phyloP scores from a whole-genome alignment of 30 jellyfish, hydroid and myxozoan genomes.

The Aurelia coerulea region DNA sequence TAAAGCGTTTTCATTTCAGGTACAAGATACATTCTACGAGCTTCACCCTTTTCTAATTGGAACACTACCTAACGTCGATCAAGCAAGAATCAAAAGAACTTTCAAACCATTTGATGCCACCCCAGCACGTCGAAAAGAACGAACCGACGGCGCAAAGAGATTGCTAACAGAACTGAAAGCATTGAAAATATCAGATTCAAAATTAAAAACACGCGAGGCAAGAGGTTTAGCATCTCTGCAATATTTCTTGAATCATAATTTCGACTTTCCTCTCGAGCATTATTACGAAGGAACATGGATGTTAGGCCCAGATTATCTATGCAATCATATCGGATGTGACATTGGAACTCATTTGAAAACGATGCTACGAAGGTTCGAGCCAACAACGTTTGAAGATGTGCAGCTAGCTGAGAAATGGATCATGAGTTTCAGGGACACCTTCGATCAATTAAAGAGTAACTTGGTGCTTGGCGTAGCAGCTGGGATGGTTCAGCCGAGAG shows the following conservation, averaged over 20 bases:
- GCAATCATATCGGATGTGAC: constrained; percentile 80
- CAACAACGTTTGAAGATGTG: constrained; percentile 50
- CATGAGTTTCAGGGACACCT: constrained; percentile 63
- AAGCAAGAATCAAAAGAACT: constrained; percentile 31
- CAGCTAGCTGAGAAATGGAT: constrained; percentile 58
- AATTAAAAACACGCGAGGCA: constrained; percentile 75
- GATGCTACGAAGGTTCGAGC: constrained; percentile 53
- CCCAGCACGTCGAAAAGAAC: constrained; percentile 59
- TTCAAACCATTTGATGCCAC: constrained; percentile 74
- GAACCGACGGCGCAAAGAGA: constrained; percentile 63
- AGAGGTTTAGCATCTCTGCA: constrained; percentile 55
- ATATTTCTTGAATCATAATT: constrained; percentile 71
- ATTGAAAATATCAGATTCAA: constrained; percentile 25
- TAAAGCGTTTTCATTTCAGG: constrained; percentile 11
- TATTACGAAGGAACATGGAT: constrained; percentile 85
- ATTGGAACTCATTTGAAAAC: constrained; percentile 50
- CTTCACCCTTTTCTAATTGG: constrained; percentile 63
- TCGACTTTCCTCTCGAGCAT: constrained; percentile 70
- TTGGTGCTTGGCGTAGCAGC: constrained; percentile 60
- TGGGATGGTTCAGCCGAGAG: constrained; percentile 74
- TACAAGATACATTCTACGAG: constrained; percentile 42
- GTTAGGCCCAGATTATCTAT: constrained; percentile 88
- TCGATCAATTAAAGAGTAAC: constrained; percentile 57
- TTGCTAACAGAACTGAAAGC: constrained; percentile 33
- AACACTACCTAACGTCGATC: constrained; percentile 47